Evolutionary conservation across 2,113 vertebrate genomes (phyloP), one percentile per base, ranked within the genome.

Genomic region (Mesocricetus auratus): DNA sequence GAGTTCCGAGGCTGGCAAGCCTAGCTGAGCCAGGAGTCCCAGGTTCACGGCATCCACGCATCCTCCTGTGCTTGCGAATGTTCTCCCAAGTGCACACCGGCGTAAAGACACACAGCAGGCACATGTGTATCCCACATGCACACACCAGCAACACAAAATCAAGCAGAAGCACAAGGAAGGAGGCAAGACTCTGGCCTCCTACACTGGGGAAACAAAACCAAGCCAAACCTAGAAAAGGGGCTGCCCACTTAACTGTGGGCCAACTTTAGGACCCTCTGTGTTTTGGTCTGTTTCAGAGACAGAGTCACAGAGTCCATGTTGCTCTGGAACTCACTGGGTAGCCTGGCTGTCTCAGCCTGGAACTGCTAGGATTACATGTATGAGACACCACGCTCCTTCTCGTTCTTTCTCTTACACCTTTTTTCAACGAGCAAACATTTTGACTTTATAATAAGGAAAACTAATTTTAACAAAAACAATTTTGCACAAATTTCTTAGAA

Each of bases 381-480:
- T 36, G 36, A 31, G 4, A 45, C 33, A 26, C n/a, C 42, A 7
- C 13, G 3, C 24, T 60, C 31, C 42, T 47, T 42, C 17, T 74
- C 60, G 53, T 90, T 45, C 1, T 45, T 91, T 47, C 36, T 91
- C 39, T 68, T 83, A 7, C 45, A 24, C 58, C 17, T 45, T 36
- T 36, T 87, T 50, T 73, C 56, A 96, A 75, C 22, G 62, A 86
- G 93, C 9, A 90, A 11, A 17, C 73, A 33, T 83, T 69, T 47
- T 81, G 26, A n/a, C 91, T 96, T 95, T 94, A 77, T 94, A 81
- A 71, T 74, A 90, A 94, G 74, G 93, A 95, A 89, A 88, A 89
- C 36, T 62, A 45, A 69, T 88, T 96, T 97, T 94, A 97, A 95
- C 96, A 87, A 96, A 88, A 78, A 47, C 90, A 95, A 68, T 88